Conservation (phyloP, 2,797 vertebrate species). For the Ctenosaura bakeri region DNA sequence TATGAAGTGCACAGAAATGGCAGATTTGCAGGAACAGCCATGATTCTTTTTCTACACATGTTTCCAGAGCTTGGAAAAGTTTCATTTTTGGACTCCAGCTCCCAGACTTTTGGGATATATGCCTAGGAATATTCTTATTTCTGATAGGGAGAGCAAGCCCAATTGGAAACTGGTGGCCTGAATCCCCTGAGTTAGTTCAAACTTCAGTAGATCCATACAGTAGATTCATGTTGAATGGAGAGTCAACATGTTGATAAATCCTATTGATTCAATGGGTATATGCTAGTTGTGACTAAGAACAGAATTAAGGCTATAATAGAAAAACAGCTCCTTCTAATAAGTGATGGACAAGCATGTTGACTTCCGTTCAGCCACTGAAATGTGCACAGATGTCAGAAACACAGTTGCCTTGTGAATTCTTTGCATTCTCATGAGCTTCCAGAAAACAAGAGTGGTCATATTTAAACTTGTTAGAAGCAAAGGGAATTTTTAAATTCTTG, state of each 20-base stretch:
- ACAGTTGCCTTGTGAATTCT: background rate
- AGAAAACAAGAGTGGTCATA: background rate
- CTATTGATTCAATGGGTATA: no score
- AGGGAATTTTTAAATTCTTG: slow-evolving; percentile 18
- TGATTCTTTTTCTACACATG: background rate
- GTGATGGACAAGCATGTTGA: background rate
- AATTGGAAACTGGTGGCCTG: no score
- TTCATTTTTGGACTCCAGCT: background rate
- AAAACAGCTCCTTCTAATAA: background rate
- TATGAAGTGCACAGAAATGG: background rate
- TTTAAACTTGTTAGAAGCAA: background rate
- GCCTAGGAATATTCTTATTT: background rate
- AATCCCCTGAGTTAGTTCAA: no score
- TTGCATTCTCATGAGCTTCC: background rate
- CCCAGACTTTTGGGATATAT: background rate
- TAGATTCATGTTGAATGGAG: no score
- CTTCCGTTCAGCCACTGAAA: slow-evolving; percentile 8
- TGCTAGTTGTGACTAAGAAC: no score
- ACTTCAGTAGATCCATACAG: no score
- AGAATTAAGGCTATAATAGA: no score
- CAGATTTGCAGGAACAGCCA: background rate
- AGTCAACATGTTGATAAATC: no score
- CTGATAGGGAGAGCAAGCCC: background rate
- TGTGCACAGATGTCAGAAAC: background rate
- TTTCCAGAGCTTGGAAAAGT: background rate